Evolutionary conservation across 2,113 vertebrate genomes (phyloP).

Genomic region (Colinus virginianus): DNA sequence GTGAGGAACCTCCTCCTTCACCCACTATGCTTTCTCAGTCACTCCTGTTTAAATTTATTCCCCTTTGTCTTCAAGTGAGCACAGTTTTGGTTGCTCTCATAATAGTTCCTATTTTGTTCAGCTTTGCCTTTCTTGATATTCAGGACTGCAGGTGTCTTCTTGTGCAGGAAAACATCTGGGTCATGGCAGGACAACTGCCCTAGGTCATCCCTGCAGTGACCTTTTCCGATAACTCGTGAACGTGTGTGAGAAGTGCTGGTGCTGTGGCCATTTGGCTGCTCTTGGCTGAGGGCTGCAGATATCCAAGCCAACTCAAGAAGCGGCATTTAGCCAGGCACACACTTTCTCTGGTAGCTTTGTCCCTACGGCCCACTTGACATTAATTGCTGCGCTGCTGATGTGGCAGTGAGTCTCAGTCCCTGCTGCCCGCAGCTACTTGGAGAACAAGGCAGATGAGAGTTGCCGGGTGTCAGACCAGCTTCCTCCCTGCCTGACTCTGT

Average conservation of each 20-base stretch:
- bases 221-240: fast-evolving
- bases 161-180: background rate
- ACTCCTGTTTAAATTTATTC: background rate
- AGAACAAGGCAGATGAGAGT: background rate
- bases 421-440: background rate
- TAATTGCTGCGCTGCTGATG: constrained; percentile 15
- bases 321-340: background rate
- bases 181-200: background rate
- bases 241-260: fast-evolving
- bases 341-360: background rate
- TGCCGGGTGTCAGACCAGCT: background rate
- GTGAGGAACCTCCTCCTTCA: background rate
- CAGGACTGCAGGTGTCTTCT: background rate
- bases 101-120: background rate
- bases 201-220: background rate
- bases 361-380: background rate
- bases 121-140: background rate
- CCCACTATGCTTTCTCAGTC: background rate
- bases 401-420: background rate
- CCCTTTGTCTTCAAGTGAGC: background rate
- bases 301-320: fast-evolving
- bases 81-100: background rate
- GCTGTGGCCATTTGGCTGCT: background rate
- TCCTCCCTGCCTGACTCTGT: background rate
- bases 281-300: background rate